Base-by-base conservation (phyloP, 2,797 vertebrate genomes). In the Macropus fuliginosus region DNA sequence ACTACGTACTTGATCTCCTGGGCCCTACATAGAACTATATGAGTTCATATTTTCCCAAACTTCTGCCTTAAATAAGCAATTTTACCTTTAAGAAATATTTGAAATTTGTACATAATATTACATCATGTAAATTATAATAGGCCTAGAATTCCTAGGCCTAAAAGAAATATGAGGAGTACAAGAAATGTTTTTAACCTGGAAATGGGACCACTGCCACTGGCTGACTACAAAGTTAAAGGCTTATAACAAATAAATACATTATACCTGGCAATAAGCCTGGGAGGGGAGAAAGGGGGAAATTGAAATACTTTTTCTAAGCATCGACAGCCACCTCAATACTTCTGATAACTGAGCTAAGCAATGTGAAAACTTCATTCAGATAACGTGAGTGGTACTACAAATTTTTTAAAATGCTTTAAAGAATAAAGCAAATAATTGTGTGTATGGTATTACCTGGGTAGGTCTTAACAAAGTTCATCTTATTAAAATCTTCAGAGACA, bases 401-500 rank as follows among this genome's bases (percentile, higher is more conserved):
- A 55, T 97, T 87, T 93, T 18, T 40, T 81, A 91, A 27, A 18
- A 62, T 34, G 87, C 57, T 18, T 95, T 55, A 11, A 46, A 28
- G 29, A 11, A 21, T 66, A 18, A 91, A 16, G 55, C 1, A 93
- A 92, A 94, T 52, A 3, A 56, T 56, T 96, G 46, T 31, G 18
- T 52, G 92, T 46, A 56, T 24, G 56, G 87, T 12, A 95, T 98
- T 99, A 99, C 99, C 99, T 99, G 99, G 99, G 93, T 99, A 99
- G 3, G 99, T 99, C 98, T 99, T 99, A 96, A 99, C 99, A 92
- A 99, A 99, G 98, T 99, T 99, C 99, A 99, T 99, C 98, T 99
- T 99, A 98, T 99, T 99, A 94, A 99, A 99, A 98, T 99, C 99
- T 98, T 99, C 99, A 95, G 99, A 99, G 98, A 99, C 99, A n/a